Base-by-base conservation (phyloP, 1,140 invertebrate genomes). In the Bombus waltoni region DNA sequence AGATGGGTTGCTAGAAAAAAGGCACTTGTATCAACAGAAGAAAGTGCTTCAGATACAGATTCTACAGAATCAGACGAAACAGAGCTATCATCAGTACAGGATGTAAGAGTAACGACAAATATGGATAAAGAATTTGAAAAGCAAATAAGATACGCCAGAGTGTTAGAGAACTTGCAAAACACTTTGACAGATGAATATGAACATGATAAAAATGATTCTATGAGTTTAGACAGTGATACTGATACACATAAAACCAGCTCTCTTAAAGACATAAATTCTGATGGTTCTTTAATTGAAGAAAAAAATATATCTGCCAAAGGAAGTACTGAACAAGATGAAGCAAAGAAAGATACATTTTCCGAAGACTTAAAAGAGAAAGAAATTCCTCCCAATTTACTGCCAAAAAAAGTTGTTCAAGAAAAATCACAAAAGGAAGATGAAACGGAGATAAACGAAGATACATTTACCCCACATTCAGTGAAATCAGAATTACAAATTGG, bases 1-100 rank as follows among this genome's bases (percentile, higher is more conserved):
- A 94, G 95, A 47, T 95, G 94, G 94, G 94, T 93, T 11, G 94
- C 93, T 1, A 91, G 95, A 22, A 95, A 95, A 75, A 94, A 93
- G 32, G 94, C 94, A 0, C 85, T 95, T 2, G 94, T 92, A 9
- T 93, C 94, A 10, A 94, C 91, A 18, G 94, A 94, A 10, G 91
- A 95, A 75, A 88, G 90, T 15, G 90, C 91, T 1, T 93, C 94
- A 0, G 95, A 95, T 62, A 94, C 92, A n/a, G 95, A 95, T 72
- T 95, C 94, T 1, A 89, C 90, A 28, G 90, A 71, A 25, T 92
- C 93, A 0, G 93, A 94, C 25, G 90, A 93, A 4, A 71, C 89
- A 1, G 91, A 95, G 83, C 89, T 95, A 0, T 95, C 94, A 0
- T 94, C 94, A 0, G 94, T 95, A 1, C 94, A 95, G 47, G 95